Evolutionary conservation across 2,888 invertebrate species (phyloP).

Genomic region (Thalpophila matura): DNA sequence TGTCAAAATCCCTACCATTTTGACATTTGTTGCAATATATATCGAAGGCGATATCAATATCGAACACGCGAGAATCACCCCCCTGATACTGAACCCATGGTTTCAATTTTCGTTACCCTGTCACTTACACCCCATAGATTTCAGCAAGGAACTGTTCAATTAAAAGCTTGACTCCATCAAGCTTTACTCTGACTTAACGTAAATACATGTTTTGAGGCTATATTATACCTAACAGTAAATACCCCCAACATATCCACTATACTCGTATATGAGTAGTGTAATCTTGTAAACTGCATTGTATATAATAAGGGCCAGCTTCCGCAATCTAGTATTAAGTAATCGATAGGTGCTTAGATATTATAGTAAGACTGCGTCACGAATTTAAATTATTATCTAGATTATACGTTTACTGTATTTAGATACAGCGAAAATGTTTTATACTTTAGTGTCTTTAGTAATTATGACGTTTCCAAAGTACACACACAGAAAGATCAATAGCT

Average conservation of each 20-base stretch:
- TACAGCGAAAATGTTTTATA: slow-evolving; percentile 26
- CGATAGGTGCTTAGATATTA: slow-evolving; percentile 84
- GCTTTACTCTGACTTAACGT: too few relatives aligned
- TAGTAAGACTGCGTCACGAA: slow-evolving; percentile 88
- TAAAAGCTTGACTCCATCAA: too few relatives aligned
- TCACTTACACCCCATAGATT: too few relatives aligned
- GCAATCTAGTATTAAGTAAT: slow-evolving; percentile 67
- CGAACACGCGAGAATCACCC: too few relatives aligned
- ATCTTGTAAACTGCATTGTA: slow-evolving; percentile 58
- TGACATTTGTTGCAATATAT: too few relatives aligned
- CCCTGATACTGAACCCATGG: too few relatives aligned
- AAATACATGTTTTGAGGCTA: slow-evolving; percentile 13
- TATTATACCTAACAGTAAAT: slow-evolving; percentile 11
- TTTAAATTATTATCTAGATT: slow-evolving; percentile 80
- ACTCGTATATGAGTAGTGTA: slow-evolving; percentile 27
- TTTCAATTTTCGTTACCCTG: too few relatives aligned
- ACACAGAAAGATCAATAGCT: not conserved
- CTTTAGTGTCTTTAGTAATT: slow-evolving; percentile 16
- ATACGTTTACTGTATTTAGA: slow-evolving; percentile 53
- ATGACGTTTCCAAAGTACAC: not conserved
- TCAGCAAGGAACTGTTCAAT: not conserved
- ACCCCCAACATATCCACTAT: slow-evolving; percentile 38
- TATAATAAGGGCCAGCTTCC: slow-evolving; percentile 66
- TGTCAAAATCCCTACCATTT: too few relatives aligned
- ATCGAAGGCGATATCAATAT: too few relatives aligned